These are phyloP conservation scores for Trilocha varians DNA, from an alignment of 2,888 invertebrate species.

Conservation along the genomic window DNA sequence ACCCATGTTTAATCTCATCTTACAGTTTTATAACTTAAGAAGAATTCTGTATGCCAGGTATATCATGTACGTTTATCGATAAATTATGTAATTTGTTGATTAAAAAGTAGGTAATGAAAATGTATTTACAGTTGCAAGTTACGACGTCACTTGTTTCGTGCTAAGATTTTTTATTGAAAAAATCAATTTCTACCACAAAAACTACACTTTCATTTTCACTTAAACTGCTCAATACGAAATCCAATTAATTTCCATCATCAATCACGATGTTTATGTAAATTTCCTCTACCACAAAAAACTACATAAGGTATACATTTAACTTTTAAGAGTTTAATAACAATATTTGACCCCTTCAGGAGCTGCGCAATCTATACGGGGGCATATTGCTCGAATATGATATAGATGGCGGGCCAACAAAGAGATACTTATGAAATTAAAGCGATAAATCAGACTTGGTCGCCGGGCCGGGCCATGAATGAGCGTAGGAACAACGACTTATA, in stretches of 20 bases:
- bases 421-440: conserved; percentile 72
- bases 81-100: too few relatives aligned
- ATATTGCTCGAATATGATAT: conserved; percentile 57
- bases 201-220: too few relatives aligned
- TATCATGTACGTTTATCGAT: too few relatives aligned
- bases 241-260: too few relatives aligned
- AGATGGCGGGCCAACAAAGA: conserved; percentile 62
- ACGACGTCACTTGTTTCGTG: too few relatives aligned
- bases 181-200: too few relatives aligned
- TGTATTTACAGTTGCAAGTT: too few relatives aligned
- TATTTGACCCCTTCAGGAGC: conserved; percentile 28
- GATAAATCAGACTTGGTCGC: conserved; percentile 60
- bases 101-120: too few relatives aligned
- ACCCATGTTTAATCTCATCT: conserved; percentile 40
- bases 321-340: background rate
- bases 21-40: conserved; percentile 44
- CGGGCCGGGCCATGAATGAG: conserved; percentile 56
- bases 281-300: too few relatives aligned
- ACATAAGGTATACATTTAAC: background rate
- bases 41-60: conserved; percentile 11
- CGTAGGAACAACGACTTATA: conserved; percentile 61
- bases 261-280: too few relatives aligned
- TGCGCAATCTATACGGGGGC: conserved; percentile 41
- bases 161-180: too few relatives aligned
- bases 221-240: too few relatives aligned